Conservation (phyloP, 2,888 invertebrate genomes). For the Agrenia bidenticulata region DNA sequence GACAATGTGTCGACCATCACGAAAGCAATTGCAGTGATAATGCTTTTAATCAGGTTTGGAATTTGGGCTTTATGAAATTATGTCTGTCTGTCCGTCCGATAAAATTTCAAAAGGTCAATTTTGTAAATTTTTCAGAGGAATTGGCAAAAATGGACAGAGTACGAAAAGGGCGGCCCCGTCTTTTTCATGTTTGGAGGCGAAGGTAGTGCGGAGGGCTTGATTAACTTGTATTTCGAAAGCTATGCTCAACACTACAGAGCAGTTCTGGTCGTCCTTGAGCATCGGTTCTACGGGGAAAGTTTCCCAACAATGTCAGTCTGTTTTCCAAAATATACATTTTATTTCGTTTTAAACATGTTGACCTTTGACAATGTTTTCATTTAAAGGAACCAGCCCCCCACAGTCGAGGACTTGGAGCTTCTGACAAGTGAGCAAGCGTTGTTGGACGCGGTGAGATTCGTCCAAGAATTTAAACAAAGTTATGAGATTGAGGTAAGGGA, state of each 20-base stretch:
- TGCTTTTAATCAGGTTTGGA: too few relatives aligned
- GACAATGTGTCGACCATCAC: too few relatives aligned
- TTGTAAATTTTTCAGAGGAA: slow-evolving; percentile 20
- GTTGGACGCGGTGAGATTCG: slow-evolving; percentile 59
- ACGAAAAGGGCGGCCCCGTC: slow-evolving; percentile 26
- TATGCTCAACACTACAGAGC: slow-evolving; percentile 28
- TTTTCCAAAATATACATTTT: neutral
- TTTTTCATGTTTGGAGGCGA: slow-evolving; percentile 38
- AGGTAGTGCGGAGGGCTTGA: slow-evolving; percentile 25
- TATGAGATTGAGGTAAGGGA: slow-evolving; percentile 24
- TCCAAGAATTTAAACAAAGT: slow-evolving; percentile 54
- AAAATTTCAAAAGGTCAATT: neutral
- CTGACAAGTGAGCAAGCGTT: slow-evolving; percentile 60
- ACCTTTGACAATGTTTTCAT: too few relatives aligned
- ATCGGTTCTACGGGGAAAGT: slow-evolving; percentile 33
- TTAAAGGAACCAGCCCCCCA: neutral
- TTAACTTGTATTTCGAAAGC: slow-evolving; percentile 29
- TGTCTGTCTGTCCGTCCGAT: too few relatives aligned
- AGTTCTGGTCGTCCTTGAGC: slow-evolving; percentile 25
- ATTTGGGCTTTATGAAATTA: too few relatives aligned
- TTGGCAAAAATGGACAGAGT: slow-evolving; percentile 28
- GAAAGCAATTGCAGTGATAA: too few relatives aligned
- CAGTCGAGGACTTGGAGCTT: slow-evolving; percentile 49
- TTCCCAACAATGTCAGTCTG: slow-evolving; percentile 25
- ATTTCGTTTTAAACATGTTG: too few relatives aligned